These are phyloP conservation scores for Palythoa grandiflora DNA, from an alignment of 92 coral and sea anemone genomes.

Conservation along the genomic window DNA sequence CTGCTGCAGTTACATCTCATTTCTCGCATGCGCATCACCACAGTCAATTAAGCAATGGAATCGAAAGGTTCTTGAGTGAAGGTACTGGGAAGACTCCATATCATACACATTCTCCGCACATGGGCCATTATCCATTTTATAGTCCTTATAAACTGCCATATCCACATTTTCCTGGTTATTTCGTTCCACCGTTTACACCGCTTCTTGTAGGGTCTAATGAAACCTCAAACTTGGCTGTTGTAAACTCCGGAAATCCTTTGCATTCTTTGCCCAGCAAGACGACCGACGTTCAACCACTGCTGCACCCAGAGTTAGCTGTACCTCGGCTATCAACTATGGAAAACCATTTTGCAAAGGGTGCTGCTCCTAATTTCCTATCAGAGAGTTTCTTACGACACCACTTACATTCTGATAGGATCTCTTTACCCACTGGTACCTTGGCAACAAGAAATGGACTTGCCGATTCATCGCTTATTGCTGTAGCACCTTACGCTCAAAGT, in stretches of 20 bases:
- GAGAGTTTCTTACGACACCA: slow-evolving; percentile 36
- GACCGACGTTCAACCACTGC: slow-evolving; percentile 10
- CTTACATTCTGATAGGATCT: slow-evolving; percentile 53
- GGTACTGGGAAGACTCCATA: slow-evolving; percentile 51
- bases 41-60: slow-evolving; percentile 54
- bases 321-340: slow-evolving; percentile 28
- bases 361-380: slow-evolving; percentile 15
- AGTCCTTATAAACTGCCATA: slow-evolving; percentile 83
- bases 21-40: slow-evolving; percentile 29
- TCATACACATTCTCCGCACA: slow-evolving; percentile 49
- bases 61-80: slow-evolving; percentile 56
- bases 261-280: slow-evolving; percentile 63
- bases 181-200: slow-evolving; percentile 87
- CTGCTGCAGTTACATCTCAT: background rate
- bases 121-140: slow-evolving; percentile 59
- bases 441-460: slow-evolving; percentile 83
- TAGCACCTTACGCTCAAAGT: slow-evolving; percentile 93
- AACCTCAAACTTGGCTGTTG: slow-evolving; percentile 85
- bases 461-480: slow-evolving; percentile 86
- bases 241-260: slow-evolving; percentile 78
- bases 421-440: slow-evolving; percentile 72
- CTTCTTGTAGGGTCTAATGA: slow-evolving; percentile 76
- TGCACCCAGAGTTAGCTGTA: slow-evolving; percentile 13
- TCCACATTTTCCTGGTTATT: slow-evolving; percentile 78
- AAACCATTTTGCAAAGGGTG: slow-evolving; percentile 27